phyloP scores from a whole-genome alignment of 2,113 vertebrate species.

The Erythrocebus patas region DNA sequence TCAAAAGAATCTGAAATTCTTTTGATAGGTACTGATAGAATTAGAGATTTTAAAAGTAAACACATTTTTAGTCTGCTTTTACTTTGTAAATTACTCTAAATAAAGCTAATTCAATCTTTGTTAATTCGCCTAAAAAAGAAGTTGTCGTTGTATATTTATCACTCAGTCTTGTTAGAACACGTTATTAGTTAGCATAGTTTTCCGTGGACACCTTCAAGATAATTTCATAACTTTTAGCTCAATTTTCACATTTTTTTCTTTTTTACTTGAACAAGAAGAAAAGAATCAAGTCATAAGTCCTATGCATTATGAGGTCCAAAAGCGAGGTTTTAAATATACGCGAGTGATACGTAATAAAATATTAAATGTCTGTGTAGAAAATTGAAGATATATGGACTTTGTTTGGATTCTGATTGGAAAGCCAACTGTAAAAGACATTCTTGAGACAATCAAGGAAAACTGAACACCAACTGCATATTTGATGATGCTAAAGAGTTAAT shows the following conservation, averaged over 20 bases:
- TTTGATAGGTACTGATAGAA: neutral
- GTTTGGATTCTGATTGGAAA: neutral
- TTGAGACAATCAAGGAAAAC: neutral
- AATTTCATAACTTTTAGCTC: neutral
- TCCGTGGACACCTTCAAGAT: neutral
- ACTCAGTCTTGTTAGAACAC: neutral
- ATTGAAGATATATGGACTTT: neutral
- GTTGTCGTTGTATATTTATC: neutral
- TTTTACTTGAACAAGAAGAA: neutral
- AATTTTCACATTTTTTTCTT: slow-evolving; percentile 5
- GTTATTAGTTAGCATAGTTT: neutral
- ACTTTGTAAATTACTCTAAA: neutral
- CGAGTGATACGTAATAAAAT: neutral
- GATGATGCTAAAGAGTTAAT: neutral
- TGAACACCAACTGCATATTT: neutral
- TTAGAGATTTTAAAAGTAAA: neutral
- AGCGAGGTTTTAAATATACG: neutral
- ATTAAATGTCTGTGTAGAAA: neutral
- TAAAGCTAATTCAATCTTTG: slow-evolving; percentile 27
- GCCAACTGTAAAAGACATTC: neutral
- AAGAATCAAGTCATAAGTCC: neutral
- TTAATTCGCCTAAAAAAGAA: neutral
- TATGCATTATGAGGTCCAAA: neutral
- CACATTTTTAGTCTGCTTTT: neutral
- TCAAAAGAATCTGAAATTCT: neutral